Evolutionary conservation across 2,888 invertebrate genomes (phyloP).

Genomic region (Drosophila peninsularis): DNA sequence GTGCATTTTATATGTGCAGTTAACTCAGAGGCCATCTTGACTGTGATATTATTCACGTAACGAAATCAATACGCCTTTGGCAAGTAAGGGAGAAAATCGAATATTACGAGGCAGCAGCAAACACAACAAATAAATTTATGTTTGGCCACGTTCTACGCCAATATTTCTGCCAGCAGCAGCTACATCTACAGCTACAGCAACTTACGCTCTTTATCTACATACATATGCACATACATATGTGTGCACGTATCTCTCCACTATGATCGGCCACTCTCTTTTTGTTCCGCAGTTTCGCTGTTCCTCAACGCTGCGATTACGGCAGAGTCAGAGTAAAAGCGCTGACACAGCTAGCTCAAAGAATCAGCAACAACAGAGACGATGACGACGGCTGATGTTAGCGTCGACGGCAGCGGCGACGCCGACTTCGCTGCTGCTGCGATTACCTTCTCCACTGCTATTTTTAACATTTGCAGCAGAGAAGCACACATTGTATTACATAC

Average conservation of each 20-base stretch:
- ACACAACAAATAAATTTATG: constrained; percentile 66
- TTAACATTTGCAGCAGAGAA: constrained; percentile 24
- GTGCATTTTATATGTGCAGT: too few relatives aligned
- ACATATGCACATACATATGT: too few relatives aligned
- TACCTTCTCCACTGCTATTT: constrained; percentile 50
- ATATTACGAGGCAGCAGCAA: constrained; percentile 37
- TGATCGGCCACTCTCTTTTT: constrained; percentile 10
- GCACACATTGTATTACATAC: background rate
- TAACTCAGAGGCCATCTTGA: background rate
- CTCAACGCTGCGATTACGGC: constrained; percentile 28
- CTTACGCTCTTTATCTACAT: background rate
- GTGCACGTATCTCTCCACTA: constrained; percentile 5
- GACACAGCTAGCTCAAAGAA: constrained; percentile 28
- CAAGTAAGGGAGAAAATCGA: constrained; percentile 9
- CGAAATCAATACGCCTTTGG: background rate
- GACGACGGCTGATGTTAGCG: constrained; percentile 26
- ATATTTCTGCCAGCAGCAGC: constrained; percentile 43
- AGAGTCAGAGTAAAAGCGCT: constrained; percentile 29
- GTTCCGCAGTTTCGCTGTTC: background rate
- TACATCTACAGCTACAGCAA: constrained; percentile 19
- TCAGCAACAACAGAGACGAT: constrained; percentile 23
- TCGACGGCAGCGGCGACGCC: constrained; percentile 1
- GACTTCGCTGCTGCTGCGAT: constrained; percentile 27
- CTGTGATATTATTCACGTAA: background rate
- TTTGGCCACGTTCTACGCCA: constrained; percentile 61